Evolutionary conservation across 2,113 vertebrate genomes (phyloP).

Genomic region (Rhinoptilus africanus): DNA sequence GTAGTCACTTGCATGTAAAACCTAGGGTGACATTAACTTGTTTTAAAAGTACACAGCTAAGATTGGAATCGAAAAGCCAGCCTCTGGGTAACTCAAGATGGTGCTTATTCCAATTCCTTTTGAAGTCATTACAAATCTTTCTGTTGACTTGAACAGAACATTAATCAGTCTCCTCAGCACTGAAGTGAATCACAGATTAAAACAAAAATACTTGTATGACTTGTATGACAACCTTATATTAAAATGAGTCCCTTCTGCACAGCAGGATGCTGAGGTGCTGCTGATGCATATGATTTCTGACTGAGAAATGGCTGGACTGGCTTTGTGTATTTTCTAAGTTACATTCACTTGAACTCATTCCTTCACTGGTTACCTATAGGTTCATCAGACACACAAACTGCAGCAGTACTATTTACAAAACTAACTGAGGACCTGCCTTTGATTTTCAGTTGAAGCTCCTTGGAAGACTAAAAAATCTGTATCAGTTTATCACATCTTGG

Average conservation of each 20-base stretch:
- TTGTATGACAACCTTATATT: not conserved
- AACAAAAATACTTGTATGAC: not conserved
- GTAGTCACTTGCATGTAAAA: not conserved
- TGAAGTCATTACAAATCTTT: not conserved
- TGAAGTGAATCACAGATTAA: not conserved
- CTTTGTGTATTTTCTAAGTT: not conserved
- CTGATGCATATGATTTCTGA: not conserved
- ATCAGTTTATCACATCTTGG: not conserved
- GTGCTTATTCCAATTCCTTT: not conserved
- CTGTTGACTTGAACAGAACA: not conserved
- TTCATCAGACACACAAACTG: conserved; percentile 33
- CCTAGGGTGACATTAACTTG: not conserved
- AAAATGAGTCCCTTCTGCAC: not conserved
- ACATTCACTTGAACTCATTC: conserved; percentile 1
- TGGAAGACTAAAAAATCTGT: conserved; percentile 3
- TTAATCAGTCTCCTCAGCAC: not conserved
- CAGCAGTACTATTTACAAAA: not conserved
- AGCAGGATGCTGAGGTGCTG: not conserved
- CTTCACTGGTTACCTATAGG: not conserved
- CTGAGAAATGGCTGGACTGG: not conserved
- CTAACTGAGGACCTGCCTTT: conserved; percentile 15
- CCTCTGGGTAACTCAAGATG: not conserved
- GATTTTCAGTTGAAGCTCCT: not conserved
- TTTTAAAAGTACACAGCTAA: not conserved
- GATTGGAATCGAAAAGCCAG: not conserved